Evolutionary conservation across 2,113 vertebrate species (phyloP).

Genomic region (Coturnix japonica): DNA sequence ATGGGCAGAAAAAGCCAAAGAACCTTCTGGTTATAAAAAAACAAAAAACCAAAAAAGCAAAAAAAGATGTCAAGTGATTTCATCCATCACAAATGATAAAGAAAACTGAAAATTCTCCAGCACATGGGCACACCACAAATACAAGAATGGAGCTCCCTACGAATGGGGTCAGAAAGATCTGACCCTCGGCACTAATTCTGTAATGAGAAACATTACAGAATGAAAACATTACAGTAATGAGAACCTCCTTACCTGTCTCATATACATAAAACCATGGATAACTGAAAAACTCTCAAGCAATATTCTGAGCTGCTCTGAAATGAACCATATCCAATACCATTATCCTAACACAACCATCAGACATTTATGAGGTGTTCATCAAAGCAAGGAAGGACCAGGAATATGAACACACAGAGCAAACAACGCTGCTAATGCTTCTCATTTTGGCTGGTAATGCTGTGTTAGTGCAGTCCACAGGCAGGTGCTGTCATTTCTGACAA

Average conservation of each 20-base stretch:
- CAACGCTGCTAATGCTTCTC: not conserved
- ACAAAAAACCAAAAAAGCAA: not conserved
- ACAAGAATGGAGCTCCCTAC: not conserved
- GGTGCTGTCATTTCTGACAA: conserved; percentile 61
- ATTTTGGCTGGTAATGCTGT: not conserved
- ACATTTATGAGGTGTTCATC: not conserved
- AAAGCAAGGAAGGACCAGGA: not conserved
- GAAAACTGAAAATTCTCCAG: not conserved
- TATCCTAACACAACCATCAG: not conserved
- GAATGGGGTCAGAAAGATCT: not conserved
- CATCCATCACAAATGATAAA: not conserved
- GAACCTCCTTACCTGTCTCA: not conserved
- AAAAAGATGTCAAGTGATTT: not conserved
- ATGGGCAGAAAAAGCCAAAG: not conserved
- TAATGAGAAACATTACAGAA: no score
- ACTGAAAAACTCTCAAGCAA: not conserved
- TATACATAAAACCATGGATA: not conserved
- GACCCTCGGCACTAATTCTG: not conserved
- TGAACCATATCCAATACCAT: not conserved
- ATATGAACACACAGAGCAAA: not conserved
- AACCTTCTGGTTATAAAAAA: not conserved
- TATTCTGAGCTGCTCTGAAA: not conserved
- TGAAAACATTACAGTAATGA: no score
- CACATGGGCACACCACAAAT: not conserved
- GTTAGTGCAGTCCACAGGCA: not conserved